Percentiles rank a stretch among this genome's conserved stretches.
phyloP scores from a whole-genome alignment of 1,140 invertebrate genomes.

The Cherax destructor region DNA sequence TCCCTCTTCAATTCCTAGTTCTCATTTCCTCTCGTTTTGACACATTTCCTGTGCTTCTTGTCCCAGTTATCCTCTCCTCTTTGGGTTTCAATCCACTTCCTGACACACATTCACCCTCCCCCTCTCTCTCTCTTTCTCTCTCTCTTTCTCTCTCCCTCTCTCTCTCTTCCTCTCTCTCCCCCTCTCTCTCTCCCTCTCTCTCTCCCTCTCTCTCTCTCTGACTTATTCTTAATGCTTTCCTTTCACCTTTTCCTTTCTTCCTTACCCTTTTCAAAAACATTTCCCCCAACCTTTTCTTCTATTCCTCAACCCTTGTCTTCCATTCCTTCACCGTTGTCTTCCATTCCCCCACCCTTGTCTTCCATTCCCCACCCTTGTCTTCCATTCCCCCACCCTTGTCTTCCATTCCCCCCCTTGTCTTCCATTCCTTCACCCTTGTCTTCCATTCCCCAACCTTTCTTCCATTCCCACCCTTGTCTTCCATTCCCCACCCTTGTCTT shows the following conservation, averaged over 20 bases:
- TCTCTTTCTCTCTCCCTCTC: not conserved
- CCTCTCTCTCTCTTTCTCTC: not conserved
- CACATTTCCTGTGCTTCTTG: not conserved
- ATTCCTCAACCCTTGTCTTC: not conserved
- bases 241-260: not conserved
- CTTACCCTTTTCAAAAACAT: not conserved
- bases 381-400: too few species aligned
- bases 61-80: not conserved
- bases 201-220: conserved; percentile 3
- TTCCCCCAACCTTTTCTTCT: not conserved
- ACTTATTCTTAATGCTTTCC: not conserved
- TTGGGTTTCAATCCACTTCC: not conserved
- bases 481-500: too few species aligned
- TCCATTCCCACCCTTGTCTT: too few species aligned
- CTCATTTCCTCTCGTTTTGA: not conserved
- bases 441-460: too few species aligned
- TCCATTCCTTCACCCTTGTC: too few species aligned
- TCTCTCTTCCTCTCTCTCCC: not conserved
- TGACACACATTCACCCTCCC: not conserved
- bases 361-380: not conserved
- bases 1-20: not conserved
- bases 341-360: not conserved
- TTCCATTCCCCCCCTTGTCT: too few species aligned
- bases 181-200: not conserved
- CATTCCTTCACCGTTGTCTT: not conserved